Evolutionary conservation across 1,140 invertebrate species (phyloP).

Genomic region (Thalassaphorura encarpata): DNA sequence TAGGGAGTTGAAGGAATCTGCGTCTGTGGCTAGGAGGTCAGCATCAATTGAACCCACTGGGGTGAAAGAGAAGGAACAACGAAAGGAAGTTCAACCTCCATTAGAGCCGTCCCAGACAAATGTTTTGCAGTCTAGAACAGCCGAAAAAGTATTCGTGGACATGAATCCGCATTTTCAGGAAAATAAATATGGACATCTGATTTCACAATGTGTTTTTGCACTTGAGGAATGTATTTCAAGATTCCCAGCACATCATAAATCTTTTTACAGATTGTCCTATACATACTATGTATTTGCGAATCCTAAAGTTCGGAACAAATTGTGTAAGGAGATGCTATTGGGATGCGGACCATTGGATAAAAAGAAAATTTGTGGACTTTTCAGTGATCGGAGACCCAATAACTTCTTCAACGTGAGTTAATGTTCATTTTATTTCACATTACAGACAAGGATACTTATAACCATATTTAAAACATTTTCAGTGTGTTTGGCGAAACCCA

Average conservation of each 20-base stretch:
- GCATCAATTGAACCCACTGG: too few relatives aligned
- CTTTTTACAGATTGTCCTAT: conserved; percentile 73
- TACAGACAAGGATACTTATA: conserved; percentile 1
- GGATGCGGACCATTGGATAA: conserved; percentile 46
- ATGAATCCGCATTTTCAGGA: conserved; percentile 17
- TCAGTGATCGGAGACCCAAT: conserved; percentile 65
- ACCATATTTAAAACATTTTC: conserved; percentile 16
- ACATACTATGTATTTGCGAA: conserved; percentile 68
- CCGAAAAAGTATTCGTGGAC: conserved; percentile 6
- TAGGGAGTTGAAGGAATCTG: not conserved
- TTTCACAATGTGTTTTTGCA: conserved; percentile 56
- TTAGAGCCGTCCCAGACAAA: too few relatives aligned
- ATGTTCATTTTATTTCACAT: conserved; percentile 2
- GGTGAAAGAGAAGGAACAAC: too few relatives aligned
- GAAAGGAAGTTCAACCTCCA: too few relatives aligned
- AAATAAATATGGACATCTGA: conserved; percentile 34
- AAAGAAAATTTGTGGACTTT: conserved; percentile 58
- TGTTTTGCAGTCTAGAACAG: not conserved
- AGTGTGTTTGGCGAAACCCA: conserved; percentile 86
- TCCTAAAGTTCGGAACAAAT: conserved; percentile 52
- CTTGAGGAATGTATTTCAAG: conserved; percentile 71
- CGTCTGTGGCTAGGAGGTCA: not conserved
- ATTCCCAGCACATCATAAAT: conserved; percentile 87
- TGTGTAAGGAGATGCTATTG: conserved; percentile 58
- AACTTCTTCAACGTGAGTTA: conserved; percentile 79